A percentile compares a stretch with the other conserved stretches of the same genome.
Evolutionary conservation across 2,113 vertebrate genomes (phyloP).

Genomic region (Empidonax traillii): DNA sequence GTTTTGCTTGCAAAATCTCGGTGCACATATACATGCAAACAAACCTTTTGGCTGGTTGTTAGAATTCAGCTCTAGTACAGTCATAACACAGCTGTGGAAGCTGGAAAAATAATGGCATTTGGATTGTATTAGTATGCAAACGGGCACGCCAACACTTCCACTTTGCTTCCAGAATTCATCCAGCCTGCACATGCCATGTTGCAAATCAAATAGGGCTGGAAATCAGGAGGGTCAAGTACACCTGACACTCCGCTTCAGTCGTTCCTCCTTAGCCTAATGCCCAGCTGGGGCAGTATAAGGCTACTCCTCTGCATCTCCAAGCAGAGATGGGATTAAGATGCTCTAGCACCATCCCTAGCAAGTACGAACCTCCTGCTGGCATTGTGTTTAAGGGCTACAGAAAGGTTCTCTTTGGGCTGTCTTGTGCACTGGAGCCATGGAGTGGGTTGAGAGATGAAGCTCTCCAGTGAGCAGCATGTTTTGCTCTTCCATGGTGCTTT

Average conservation of each 20-base stretch:
- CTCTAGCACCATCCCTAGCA: background rate
- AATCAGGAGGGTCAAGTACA: constrained; percentile 41
- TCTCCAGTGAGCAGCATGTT: background rate
- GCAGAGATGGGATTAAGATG: background rate
- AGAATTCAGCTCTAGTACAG: constrained; percentile 67
- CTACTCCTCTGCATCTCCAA: background rate
- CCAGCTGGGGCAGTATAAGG: background rate
- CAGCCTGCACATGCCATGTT: constrained; percentile 12
- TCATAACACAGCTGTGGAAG: constrained; percentile 69
- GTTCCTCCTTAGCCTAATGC: background rate
- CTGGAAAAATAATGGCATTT: constrained; percentile 62
- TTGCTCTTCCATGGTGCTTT: background rate
- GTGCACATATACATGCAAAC: constrained; percentile 38
- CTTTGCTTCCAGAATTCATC: constrained; percentile 53
- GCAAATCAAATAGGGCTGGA: constrained; percentile 2
- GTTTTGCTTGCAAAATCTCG: constrained; percentile 48
- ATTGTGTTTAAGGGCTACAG: background rate
- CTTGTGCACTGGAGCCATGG: background rate
- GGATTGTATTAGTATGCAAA: constrained; percentile 64
- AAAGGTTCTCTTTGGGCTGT: background rate
- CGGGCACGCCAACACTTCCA: constrained; percentile 15
- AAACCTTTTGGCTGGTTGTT: constrained; percentile 69
- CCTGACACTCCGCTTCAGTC: background rate
- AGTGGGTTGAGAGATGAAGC: background rate
- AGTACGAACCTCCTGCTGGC: background rate